Evolutionary conservation across 2,113 vertebrate genomes (phyloP).

Genomic region (Semnopithecus entellus): DNA sequence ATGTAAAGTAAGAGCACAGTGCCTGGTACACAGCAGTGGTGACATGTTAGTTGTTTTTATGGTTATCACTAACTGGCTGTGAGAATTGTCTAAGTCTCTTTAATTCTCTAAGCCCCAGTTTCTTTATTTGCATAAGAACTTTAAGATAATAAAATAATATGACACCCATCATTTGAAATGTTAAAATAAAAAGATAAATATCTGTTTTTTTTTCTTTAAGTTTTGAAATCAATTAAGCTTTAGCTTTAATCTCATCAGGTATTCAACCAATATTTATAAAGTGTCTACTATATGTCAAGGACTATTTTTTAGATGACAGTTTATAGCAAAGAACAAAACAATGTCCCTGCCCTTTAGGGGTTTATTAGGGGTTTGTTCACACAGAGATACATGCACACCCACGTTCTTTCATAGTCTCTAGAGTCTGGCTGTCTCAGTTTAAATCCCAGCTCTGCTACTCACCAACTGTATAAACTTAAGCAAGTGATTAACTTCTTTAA

Average conservation of each 20-base stretch:
- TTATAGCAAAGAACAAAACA: background rate
- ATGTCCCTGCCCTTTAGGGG: background rate
- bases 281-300: background rate
- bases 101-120: background rate
- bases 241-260: background rate
- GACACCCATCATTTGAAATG: background rate
- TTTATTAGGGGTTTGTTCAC: background rate
- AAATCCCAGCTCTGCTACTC: background rate
- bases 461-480: background rate
- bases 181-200: background rate
- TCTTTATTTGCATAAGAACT: background rate
- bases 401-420: background rate
- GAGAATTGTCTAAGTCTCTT: background rate
- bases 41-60: background rate
- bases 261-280: background rate
- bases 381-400: background rate
- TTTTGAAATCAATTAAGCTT: background rate
- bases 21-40: background rate
- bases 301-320: background rate
- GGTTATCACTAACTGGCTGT: background rate
- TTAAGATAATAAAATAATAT: slow-evolving; percentile 8
- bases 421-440: background rate
- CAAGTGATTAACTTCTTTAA: background rate
- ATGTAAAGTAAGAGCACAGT: background rate
- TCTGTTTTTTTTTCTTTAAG: background rate